These are phyloP conservation scores for Muschampia plurimacula DNA, from an alignment of 2,888 invertebrate species.

Conservation along the genomic window DNA sequence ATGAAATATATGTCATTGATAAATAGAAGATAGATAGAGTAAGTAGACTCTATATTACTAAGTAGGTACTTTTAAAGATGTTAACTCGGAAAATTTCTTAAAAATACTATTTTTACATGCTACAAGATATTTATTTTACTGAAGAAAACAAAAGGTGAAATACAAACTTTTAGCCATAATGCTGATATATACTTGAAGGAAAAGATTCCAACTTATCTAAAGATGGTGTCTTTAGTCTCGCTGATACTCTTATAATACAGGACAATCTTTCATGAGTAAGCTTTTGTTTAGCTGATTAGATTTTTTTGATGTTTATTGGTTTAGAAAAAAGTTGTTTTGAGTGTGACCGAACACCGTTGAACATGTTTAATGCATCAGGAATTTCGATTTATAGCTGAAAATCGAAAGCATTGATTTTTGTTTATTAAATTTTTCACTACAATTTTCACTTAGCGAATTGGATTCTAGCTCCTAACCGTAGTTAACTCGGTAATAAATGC, in stretches of 20 bases:
- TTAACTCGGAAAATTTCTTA: too few relatives aligned
- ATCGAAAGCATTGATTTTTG: slow-evolving; percentile 13
- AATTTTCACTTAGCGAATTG: slow-evolving; percentile 26
- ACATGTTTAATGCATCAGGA: slow-evolving; percentile 29
- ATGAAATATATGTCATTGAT: too few relatives aligned
- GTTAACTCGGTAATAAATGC: too few relatives aligned
- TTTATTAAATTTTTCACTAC: slow-evolving; percentile 32
- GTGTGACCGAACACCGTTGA: slow-evolving; percentile 12
- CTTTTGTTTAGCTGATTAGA: slow-evolving; percentile 12
- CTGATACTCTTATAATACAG: not conserved
- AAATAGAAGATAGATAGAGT: too few relatives aligned
- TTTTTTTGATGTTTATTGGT: slow-evolving; percentile 4
- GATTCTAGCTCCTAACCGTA: not conserved
- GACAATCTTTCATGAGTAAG: not conserved
- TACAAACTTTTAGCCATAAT: too few relatives aligned
- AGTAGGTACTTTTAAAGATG: too few relatives aligned
- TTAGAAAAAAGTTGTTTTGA: slow-evolving; percentile 8
- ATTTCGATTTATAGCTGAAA: slow-evolving; percentile 33
- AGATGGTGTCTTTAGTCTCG: not conserved
- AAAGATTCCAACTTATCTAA: too few relatives aligned
- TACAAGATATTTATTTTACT: too few relatives aligned
- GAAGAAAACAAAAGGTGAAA: too few relatives aligned
- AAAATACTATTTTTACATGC: too few relatives aligned
- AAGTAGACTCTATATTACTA: too few relatives aligned
- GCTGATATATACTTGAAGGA: too few relatives aligned